These are phyloP conservation scores for Clarias batrachus DNA, from an alignment of 2,113 vertebrate genomes.

Conservation along the genomic window DNA sequence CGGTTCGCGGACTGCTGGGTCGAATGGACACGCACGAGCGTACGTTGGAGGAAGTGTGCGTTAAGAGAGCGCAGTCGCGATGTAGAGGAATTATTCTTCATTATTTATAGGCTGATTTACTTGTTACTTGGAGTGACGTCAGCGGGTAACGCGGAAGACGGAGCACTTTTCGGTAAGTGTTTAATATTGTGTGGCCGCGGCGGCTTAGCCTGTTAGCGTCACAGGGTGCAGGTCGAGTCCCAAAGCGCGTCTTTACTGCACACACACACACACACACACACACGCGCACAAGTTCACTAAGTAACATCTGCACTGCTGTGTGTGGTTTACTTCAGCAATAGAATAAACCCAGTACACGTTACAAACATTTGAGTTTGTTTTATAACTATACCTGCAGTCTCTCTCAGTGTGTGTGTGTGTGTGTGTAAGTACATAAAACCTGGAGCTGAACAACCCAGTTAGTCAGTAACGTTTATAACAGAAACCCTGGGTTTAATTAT, in stretches of 20 bases:
- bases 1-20: conserved; percentile 30
- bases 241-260: neutral
- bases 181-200: too few relatives aligned
- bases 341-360: neutral
- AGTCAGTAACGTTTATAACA: neutral
- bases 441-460: neutral
- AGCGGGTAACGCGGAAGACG: neutral
- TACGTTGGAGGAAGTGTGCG: neutral
- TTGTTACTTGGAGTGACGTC: neutral
- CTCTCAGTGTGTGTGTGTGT: neutral
- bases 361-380: neutral
- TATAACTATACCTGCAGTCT: neutral
- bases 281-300: neutral
- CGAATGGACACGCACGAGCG: conserved; percentile 12
- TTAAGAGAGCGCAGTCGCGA: neutral
- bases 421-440: neutral
- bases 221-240: neutral
- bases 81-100: neutral
- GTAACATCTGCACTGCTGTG: neutral
- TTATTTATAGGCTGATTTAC: neutral
- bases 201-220: neutral
- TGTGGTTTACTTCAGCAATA: neutral
- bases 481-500: neutral
- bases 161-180: neutral
- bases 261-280: neutral